phyloP scores from a whole-genome alignment of 2,888 invertebrate genomes.

The Tipula confusa region DNA sequence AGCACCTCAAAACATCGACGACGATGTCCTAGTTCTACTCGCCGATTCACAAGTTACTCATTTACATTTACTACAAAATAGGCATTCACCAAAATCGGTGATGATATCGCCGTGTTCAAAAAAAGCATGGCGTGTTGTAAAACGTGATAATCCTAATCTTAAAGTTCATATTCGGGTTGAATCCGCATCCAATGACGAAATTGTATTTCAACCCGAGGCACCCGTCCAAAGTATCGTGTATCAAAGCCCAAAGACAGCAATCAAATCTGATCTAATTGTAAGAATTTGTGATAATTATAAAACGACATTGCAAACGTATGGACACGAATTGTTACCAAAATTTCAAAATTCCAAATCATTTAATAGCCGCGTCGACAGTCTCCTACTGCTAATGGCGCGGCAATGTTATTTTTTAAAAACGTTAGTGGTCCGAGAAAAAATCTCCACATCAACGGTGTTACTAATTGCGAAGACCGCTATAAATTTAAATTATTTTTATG shows the following conservation, averaged over 20 bases:
- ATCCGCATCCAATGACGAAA: slow-evolving; percentile 55
- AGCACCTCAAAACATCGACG: slow-evolving; percentile 70
- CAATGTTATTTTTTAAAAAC: slow-evolving; percentile 64
- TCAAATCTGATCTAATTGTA: slow-evolving; percentile 53
- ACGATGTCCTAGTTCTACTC: slow-evolving; percentile 64
- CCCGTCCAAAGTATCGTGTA: slow-evolving; percentile 64
- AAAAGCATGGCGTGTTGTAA: slow-evolving; percentile 51
- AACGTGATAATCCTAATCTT: slow-evolving; percentile 57
- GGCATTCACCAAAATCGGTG: slow-evolving; percentile 58
- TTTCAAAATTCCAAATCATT: slow-evolving; percentile 64
- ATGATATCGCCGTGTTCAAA: slow-evolving; percentile 52
- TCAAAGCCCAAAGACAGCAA: slow-evolving; percentile 58
- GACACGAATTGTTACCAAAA: slow-evolving; percentile 63
- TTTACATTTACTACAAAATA: slow-evolving; percentile 70
- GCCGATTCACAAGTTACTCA: slow-evolving; percentile 60
- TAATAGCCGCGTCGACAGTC: slow-evolving; percentile 64
- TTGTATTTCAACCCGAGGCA: slow-evolving; percentile 65
- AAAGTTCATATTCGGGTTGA: slow-evolving; percentile 66
- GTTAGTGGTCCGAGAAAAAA: slow-evolving; percentile 68
- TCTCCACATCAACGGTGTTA: slow-evolving; percentile 72
- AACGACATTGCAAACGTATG: slow-evolving; percentile 60
- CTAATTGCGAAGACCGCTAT: slow-evolving; percentile 63
- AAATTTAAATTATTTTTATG: slow-evolving; percentile 58
- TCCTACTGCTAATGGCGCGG: slow-evolving; percentile 61
- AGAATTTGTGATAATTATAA: slow-evolving; percentile 60